Conservation (phyloP, 2,797 vertebrate genomes). For the Lophotriccus pileatus region DNA sequence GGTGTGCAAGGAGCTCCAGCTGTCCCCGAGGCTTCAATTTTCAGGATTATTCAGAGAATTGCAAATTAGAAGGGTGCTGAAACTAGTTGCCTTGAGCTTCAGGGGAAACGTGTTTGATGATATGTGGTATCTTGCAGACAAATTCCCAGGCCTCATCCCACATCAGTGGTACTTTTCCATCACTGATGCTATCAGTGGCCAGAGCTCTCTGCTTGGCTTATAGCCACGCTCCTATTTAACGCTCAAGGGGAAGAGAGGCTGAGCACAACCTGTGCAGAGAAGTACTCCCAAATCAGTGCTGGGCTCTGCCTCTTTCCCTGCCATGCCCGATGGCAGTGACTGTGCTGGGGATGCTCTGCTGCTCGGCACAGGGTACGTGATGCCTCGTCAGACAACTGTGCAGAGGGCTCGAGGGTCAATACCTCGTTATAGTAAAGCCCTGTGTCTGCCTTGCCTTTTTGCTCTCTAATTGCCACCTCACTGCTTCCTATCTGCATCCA, state of each 20-base stretch:
- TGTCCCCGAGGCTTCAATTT: background rate
- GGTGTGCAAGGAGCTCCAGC: background rate
- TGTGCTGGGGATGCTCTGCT: background rate
- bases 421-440: background rate
- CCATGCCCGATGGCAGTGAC: background rate
- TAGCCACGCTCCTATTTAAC: background rate
- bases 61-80: background rate
- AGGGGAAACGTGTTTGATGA: background rate
- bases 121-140: background rate
- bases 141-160: background rate
- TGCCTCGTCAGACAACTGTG: background rate
- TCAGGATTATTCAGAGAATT: background rate
- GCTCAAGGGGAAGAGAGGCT: background rate
- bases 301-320: background rate
- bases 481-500: constrained; percentile 23
- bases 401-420: background rate
- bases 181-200: background rate
- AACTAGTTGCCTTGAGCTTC: background rate
- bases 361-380: accelerated
- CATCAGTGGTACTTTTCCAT: background rate
- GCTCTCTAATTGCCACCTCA: background rate
- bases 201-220: background rate
- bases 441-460: constrained; percentile 7
- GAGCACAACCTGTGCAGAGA: background rate
- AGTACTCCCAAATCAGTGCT: background rate